Evolutionary conservation across 2,888 invertebrate species (phyloP), one percentile per base, ranked within the genome.

Genomic region (Steinernema hermaphroditum): DNA sequence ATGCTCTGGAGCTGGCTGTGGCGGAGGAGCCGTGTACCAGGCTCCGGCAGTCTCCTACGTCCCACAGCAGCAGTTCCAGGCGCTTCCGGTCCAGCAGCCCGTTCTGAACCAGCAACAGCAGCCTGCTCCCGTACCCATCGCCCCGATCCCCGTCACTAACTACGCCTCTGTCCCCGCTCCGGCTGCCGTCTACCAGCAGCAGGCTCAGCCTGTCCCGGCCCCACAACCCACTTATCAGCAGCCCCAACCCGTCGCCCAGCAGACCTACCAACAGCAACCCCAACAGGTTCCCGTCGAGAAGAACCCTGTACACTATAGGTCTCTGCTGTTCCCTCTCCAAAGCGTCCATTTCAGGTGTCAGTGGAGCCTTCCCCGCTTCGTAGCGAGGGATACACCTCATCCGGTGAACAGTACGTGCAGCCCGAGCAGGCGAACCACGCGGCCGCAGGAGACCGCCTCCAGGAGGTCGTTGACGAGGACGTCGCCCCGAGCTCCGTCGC

Each of bases 361-460:
- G 54, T 62, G 6, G 62, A 62, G n/a, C 32, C 62, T 12, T 62
- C 62, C 14, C 62, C 62, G 27, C 32, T 62, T 9, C 62, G 62
- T 32, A 19, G 16, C 8, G 62, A 62, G 27, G 62, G 62, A 29
- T 62, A 62, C 32, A 32, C 62, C 34, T 62, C 62, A 4, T 46
- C 46, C 22, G 46, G 46, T 6, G 62, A 29, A 16, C 29, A 62
- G 34, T 62, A 62, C 62, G 62, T 32, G 32, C 62, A 62, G 29
- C 62, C 62, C 1, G 32, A 8, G 12, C 62, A 6, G 29, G 34
- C 34, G 14, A 19, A 34, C 1, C 46, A 69, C 22, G 70, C 49
- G 12, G 77, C 75, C 8, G 77, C 78, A 8, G 78, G 77, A 41
- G 57, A 77, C n/a, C 54, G 70, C 16, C 54, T 76, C 50, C 75